phyloP scores from a whole-genome alignment of 2,113 vertebrate species.

The Ovis canadensis region DNA sequence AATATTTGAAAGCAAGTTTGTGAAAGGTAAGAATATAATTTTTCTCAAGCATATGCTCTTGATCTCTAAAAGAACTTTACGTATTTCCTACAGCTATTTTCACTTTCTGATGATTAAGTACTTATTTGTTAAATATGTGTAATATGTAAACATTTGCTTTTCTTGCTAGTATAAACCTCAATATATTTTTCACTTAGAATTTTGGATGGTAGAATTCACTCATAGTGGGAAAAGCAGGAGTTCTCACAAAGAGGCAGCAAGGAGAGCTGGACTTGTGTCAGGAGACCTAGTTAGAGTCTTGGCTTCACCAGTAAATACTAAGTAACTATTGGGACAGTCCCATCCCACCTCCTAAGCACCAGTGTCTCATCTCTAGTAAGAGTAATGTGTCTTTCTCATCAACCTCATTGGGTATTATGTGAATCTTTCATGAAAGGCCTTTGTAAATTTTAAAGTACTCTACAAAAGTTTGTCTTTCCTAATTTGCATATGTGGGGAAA shows the following conservation, averaged over 20 bases:
- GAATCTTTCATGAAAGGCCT: background rate
- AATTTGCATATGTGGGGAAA: background rate
- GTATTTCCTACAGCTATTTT: background rate
- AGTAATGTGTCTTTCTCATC: background rate
- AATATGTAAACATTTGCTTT: background rate
- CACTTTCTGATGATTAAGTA: background rate
- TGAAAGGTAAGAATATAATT: background rate
- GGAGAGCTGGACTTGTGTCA: background rate
- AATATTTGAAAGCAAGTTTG: background rate
- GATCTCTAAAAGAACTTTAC: background rate
- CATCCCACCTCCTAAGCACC: background rate
- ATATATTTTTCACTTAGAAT: background rate
- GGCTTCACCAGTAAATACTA: background rate
- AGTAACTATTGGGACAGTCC: background rate
- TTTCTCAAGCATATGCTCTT: background rate
- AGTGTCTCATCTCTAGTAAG: background rate
- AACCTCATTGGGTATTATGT: background rate
- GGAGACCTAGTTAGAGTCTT: background rate
- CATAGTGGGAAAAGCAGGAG: background rate
- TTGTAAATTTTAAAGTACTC: background rate
- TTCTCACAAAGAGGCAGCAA: background rate
- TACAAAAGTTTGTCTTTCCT: background rate
- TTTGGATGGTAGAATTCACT: background rate
- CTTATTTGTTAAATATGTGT: background rate
- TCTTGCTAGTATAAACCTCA: background rate